phyloP scores from a whole-genome alignment of 2,888 invertebrate species.

The Crematogaster levior region DNA sequence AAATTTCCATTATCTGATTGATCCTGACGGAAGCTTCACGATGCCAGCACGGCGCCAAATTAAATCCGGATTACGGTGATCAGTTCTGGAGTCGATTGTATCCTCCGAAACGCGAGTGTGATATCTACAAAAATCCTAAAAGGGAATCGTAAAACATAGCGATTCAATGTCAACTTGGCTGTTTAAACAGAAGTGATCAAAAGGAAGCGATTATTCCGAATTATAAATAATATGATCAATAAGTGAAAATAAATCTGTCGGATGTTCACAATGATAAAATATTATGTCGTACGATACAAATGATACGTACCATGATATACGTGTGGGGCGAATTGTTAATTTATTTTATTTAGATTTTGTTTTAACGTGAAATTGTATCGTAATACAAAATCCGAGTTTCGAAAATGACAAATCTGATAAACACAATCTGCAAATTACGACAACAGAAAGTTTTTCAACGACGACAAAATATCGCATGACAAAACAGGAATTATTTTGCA shows the following conservation, averaged over 20 bases:
- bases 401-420: conserved; percentile 8
- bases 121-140: conserved; percentile 13
- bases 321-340: background rate
- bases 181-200: conserved; percentile 7
- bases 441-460: background rate
- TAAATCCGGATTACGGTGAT: conserved; percentile 36
- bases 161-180: conserved; percentile 18
- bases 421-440: background rate
- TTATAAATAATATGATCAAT: background rate
- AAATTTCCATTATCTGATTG: conserved; percentile 39
- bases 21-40: background rate
- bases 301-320: background rate
- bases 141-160: background rate
- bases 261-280: conserved; percentile 3
- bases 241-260: conserved; percentile 29
- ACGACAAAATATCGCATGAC: background rate
- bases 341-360: conserved; percentile 22
- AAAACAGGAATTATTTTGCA: background rate
- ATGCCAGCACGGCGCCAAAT: conserved; percentile 9
- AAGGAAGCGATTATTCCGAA: background rate
- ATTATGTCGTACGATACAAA: background rate
- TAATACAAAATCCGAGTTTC: background rate
- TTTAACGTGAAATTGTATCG: conserved; percentile 9
- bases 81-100: conserved; percentile 30
- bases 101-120: background rate